Evolutionary conservation across 92 coral and sea anemone species (phyloP).

Genomic region (Micromussa lordhowensis): DNA sequence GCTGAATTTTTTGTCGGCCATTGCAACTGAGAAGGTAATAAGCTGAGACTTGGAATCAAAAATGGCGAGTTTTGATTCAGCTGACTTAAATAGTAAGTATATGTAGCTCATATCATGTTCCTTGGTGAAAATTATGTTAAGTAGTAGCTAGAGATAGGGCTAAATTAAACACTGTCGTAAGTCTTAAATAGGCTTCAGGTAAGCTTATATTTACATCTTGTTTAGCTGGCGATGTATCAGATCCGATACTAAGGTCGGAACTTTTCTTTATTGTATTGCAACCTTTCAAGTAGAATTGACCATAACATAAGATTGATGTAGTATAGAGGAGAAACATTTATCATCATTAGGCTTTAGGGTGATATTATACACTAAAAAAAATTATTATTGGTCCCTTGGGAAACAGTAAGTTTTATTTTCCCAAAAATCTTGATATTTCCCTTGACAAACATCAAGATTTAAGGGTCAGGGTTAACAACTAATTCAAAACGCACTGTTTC

Average conservation of each 20-base stretch:
- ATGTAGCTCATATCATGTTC: not conserved
- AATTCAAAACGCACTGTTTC: no score
- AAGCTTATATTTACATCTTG: no score
- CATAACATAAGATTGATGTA: not conserved
- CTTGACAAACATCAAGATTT: no score
- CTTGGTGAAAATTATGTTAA: not conserved
- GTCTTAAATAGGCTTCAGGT: no score
- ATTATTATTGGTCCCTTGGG: no score
- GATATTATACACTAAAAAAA: no score
- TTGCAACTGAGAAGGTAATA: not conserved
- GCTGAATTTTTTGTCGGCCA: no score
- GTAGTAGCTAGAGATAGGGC: not conserved
- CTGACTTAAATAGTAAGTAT: constrained; percentile 35
- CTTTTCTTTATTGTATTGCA: not conserved
- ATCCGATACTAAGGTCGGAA: not conserved
- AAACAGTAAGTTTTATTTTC: no score
- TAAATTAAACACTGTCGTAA: not conserved
- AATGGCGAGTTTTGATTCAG: constrained; percentile 43
- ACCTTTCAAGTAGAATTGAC: not conserved
- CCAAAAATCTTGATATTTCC: no score
- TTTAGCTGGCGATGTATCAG: not conserved
- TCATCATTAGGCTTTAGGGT: no score
- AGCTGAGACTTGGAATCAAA: not conserved
- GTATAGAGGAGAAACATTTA: not conserved
- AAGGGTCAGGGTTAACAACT: no score